phyloP scores from a whole-genome alignment of 92 coral and sea anemone genomes.

The Paramuricea clavata region DNA sequence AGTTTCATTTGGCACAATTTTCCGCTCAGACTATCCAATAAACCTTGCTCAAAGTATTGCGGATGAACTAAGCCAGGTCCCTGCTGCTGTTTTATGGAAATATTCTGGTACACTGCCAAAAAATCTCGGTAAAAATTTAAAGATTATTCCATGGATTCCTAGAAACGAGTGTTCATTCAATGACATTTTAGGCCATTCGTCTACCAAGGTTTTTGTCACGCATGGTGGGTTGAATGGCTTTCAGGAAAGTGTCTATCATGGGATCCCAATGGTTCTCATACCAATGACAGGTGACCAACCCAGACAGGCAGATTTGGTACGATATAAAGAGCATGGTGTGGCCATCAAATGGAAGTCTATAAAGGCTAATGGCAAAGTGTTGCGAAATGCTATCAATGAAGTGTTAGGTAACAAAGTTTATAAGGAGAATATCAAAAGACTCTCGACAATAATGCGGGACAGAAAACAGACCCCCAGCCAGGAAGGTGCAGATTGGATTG shows the following conservation, averaged over 20 bases:
- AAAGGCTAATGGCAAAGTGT: conserved; percentile 35
- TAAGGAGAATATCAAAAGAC: conserved; percentile 56
- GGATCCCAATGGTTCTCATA: conserved; percentile 77
- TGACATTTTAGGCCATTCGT: conserved; percentile 77
- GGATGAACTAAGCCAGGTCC: conserved; percentile 62
- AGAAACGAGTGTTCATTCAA: too few species aligned
- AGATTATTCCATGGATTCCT: conserved; percentile 57
- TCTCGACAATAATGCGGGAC: conserved; percentile 65
- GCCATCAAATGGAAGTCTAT: conserved; percentile 46
- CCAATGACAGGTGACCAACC: conserved; percentile 85
- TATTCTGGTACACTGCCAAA: conserved; percentile 59
- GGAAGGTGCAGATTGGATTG: conserved; percentile 90
- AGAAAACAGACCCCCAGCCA: conserved; percentile 73
- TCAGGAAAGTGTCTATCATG: conserved; percentile 79
- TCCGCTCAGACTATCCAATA: conserved; percentile 33
- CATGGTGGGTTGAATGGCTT: conserved; percentile 87
- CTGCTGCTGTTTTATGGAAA: conserved; percentile 82
- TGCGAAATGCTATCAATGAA: conserved; percentile 56
- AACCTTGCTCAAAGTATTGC: conserved; percentile 70
- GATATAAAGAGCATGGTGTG: conserved; percentile 74
- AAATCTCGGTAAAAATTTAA: conserved; percentile 65
- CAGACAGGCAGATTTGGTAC: conserved; percentile 72
- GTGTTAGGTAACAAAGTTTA: conserved; percentile 61
- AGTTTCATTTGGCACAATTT: conserved; percentile 63
- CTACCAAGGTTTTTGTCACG: conserved; percentile 78